Base-by-base conservation (phyloP, 53 echinoderm and acorn worm species). In the Patiria pectinifera region DNA sequence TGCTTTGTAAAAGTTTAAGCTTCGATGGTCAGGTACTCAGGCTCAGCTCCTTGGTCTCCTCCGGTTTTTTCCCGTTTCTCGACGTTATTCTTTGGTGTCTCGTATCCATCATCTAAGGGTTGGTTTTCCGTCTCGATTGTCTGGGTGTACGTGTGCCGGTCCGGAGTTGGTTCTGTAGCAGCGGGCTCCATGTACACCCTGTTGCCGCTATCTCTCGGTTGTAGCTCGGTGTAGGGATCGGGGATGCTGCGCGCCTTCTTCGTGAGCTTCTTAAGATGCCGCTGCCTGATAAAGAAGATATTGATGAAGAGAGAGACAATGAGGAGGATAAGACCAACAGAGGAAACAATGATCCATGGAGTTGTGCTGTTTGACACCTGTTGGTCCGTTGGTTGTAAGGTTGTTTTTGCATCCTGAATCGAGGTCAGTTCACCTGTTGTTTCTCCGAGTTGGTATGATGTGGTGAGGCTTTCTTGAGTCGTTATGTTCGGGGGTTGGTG, bases 201-300 rank as follows among this genome's bases (percentile, higher is more conserved):
- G 82, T 15, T 53, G 4, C 59, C n/a, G 18, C 15, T 45, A 53
- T 59, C 82, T 18, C 18, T 82, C 2, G 82, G 59, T 59, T 82
- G 82, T 11, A 82, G 82, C 53, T 82, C 59, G 3, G 59, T 53
- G 82, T 82, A 82, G 16, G 82, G 43, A 4, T 82, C 82, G n/a
- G 59, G 49, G 3, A 15, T 15, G 4, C 49, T 48, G 48, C 12
- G 82, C 14, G 6, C 14, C 16, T 60, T 60, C 60, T 60, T 60
- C 60, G 8, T 60, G 60, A 60, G 60, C 12, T 60, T 60, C 60
- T 60, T 8, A 60, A 11, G 60, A 60, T 60, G 1, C 60, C 60
- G 12, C 60, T 72, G 72, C 21, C 21, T n/a, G 6, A 72, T 19
- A 3, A 72, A 23, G 2, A 72, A 72, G 6, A 72, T 72, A 3